Evolutionary conservation across 1,140 invertebrate species (phyloP), one percentile per base, ranked within the genome.

Genomic region (Drosophila rhopaloa): DNA sequence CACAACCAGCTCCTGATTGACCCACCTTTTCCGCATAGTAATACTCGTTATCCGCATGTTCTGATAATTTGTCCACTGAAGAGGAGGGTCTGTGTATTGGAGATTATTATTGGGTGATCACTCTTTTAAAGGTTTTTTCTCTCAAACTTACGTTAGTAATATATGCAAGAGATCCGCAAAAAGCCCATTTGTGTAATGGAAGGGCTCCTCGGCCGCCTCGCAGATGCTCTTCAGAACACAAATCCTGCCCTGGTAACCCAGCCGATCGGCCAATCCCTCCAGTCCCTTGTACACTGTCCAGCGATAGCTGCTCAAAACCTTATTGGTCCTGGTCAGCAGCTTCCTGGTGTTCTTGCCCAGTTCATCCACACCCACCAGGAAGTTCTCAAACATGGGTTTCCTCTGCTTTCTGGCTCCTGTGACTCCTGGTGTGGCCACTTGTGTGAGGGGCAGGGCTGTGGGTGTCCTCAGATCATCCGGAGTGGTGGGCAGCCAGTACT

Each of bases 201-300:
- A 95, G 62, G 95, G 95, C 35, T 94, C 93, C 72, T 95, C 94
- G 1, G 95, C 95, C 1, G 94, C 94, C 92, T 97, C 96, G 85
- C 96, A 97, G 85, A 97, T 95, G 68, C 95, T 95, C 83, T 95
- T 94, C 44, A 96, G 93, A 50, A 97, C 93, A 92, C 96, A 97
- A 66, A 94, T 93, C 72, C 95, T 94, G 9, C 96, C 96, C 71
- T 94, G 93, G 65, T 94, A 94, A 7, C 95, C 95, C 86, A 95
- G 93, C 44, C 94, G 84, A 38, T 76, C 73, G 3, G 85, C 90
- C 60, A 92, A 51, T 5, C 76, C 82, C 50, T 92, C 91, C 16
- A 92, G 62, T 0, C 58, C 91, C 54, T 83, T 90, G 47, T 92
- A 92, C 0, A 91, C 53, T 2, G 80, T 76, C 91, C 91, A 92